These are phyloP conservation scores for Tanytarsus gracilentus DNA, from an alignment of 2,888 invertebrate genomes.

Conservation along the genomic window DNA sequence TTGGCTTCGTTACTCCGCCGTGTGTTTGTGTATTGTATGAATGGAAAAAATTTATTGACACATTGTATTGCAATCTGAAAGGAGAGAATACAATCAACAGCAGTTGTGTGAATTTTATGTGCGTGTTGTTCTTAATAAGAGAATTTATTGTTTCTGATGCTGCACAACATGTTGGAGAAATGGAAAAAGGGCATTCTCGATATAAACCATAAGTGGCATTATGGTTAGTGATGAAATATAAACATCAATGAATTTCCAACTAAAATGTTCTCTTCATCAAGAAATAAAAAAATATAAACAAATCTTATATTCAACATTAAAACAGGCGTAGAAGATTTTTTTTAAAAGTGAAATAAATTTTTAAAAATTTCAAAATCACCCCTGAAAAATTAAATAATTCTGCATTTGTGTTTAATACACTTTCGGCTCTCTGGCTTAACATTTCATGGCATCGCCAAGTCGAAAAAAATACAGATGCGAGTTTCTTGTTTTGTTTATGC, in stretches of 20 bases:
- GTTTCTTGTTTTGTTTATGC: not conserved
- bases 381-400: too few species aligned
- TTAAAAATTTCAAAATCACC: too few species aligned
- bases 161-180: not conserved
- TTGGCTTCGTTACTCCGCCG: too few species aligned
- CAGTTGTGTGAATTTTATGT: too few species aligned
- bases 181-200: too few species aligned
- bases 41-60: slow-evolving; percentile 5
- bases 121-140: too few species aligned
- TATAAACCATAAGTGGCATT: slow-evolving; percentile 17
- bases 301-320: not conserved
- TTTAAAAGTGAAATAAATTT: too few species aligned
- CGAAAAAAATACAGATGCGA: slow-evolving; percentile 8
- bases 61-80: too few species aligned
- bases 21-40: not conserved
- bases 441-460: too few species aligned
- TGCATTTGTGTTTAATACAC: not conserved
- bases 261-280: not conserved
- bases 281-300: not conserved
- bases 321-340: too few species aligned
- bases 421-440: not conserved
- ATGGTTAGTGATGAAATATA: slow-evolving; percentile 13
- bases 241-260: slow-evolving; percentile 1
- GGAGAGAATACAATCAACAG: too few species aligned
- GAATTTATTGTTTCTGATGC: not conserved